Conservation (phyloP, 2,888 invertebrate species). For the Euzetes globulus region DNA sequence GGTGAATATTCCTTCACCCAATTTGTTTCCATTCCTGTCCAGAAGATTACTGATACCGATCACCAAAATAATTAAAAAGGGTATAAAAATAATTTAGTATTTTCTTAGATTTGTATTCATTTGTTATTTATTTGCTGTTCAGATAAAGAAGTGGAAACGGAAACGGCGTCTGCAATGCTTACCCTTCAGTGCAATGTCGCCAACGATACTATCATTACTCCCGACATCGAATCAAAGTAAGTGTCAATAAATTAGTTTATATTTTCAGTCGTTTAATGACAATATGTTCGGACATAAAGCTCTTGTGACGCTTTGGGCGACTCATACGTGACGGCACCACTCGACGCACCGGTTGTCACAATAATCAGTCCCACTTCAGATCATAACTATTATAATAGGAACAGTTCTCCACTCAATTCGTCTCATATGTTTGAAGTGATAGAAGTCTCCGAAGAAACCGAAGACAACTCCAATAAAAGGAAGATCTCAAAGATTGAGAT, state of each 20-base stretch:
- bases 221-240: slow-evolving; percentile 16
- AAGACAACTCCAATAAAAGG: not conserved
- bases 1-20: slow-evolving; percentile 21
- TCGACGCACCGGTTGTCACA: slow-evolving; percentile 16
- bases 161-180: slow-evolving; percentile 72
- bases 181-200: slow-evolving; percentile 65
- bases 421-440: not conserved
- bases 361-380: slow-evolving; percentile 27
- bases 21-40: slow-evolving; percentile 10
- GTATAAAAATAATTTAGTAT: not conserved
- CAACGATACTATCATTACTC: slow-evolving; percentile 29
- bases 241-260: slow-evolving; percentile 39
- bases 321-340: not conserved
- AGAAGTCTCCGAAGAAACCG: not conserved
- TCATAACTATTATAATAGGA: slow-evolving; percentile 31
- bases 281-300: not conserved
- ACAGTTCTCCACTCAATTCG: not conserved
- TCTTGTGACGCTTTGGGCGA: not conserved
- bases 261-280: not conserved
- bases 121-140: not conserved
- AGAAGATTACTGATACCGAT: slow-evolving; percentile 33
- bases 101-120: not conserved
- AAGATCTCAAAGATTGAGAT: not conserved
- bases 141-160: slow-evolving; percentile 57
- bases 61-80: slow-evolving; percentile 25